Evolutionary conservation across 2,113 vertebrate species (phyloP), one percentile per base, ranked within the genome.

Genomic region (Ramphastos sulfuratus): DNA sequence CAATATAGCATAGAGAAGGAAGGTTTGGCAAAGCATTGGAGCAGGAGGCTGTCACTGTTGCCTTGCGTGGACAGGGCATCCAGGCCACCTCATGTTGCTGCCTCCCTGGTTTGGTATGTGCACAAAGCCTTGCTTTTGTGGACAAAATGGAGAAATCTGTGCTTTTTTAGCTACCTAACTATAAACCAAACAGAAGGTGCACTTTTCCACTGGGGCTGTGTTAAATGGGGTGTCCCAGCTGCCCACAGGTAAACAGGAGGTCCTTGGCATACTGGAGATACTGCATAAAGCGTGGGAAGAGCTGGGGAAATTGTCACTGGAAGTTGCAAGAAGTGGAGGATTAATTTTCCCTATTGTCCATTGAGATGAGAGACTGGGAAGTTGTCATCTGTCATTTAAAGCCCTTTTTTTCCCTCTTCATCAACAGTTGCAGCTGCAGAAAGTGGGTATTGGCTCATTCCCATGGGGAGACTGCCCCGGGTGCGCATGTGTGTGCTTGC

Each of bases 1-100:
- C 2, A 0, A 8, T 17, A 7, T 1, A 7, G 16, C 2, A 10
- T 15, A 13, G 2, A 56, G 24, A 61, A 44, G 21, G 23, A 48
- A 35, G 3, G 3, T 82, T 66, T 70, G 72, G 64, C 59, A 13
- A 72, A 74, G 10, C 4, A 1, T 2, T 19, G n/a, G n/a, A 56
- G 15, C 25, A 72, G 42, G 5, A 1, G 20, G 5, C 28, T 58
- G 24, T 70, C 33, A 52, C 7, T 3, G 6, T 6, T 73, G 65
- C 2, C 15, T 19, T 1, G 1, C 3, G 1, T 15, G 56, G 24
- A 42, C 3, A 7, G 5, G 37, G 19, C 9, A 77, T 9, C 70
- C n/a, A 70, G n/a, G 37, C 9, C n/a, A 20, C 37, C 55, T 7
- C 0, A 0, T 30, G 56, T 55, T 15, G 27, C 56, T 73, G 10